Evolutionary conservation across 1,140 invertebrate species (phyloP), one percentile per base, ranked within the genome.

Genomic region (Drosophila parvula): DNA sequence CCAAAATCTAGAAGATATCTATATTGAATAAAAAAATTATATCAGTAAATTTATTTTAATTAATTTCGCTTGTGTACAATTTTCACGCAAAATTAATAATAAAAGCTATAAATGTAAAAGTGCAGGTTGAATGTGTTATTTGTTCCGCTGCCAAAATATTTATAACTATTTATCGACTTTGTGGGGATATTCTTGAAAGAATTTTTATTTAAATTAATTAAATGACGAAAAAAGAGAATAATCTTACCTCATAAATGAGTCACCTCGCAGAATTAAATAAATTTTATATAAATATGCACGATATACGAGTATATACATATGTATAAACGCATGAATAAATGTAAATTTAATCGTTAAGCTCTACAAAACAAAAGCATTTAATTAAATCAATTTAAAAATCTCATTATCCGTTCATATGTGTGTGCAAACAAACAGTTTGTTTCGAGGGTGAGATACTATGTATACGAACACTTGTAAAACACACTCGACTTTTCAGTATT

Each of bases 351-450:
- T 12, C 57, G 22, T 30, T 73, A 59, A 80, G 60, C 57, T 60
- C 27, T 36, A 36, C 32, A 65, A 30, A 63, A 78, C 34, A 63
- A 81, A 45, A 45, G 34, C 56, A 78, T 74, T 82, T 81, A 80
- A 85, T 84, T 81, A 85, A 78, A 81, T 80, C 50, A 60, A 81
- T 78, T 62, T 67, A 69, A 81, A 68, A 73, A 51, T 62, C 47
- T 27, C 67, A 81, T 78, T 68, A 74, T 60, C 55, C 27, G 8
- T 61, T 41, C 55, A 56, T 36, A 30, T 40, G 36, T 56, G 40
- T 41, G 38, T 47, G 47, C 63, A 70, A 60, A 62, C 55, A 63
- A 64, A 74, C 48, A 9, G 48, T 53, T 56, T 45, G 40, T 51
- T 36, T 16, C 3, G 41, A 53, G 16, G 34, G 10, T 30, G 34